These are phyloP conservation scores for Malthinus seriepunctatus DNA, from an alignment of 2,888 invertebrate species.

Conservation along the genomic window DNA sequence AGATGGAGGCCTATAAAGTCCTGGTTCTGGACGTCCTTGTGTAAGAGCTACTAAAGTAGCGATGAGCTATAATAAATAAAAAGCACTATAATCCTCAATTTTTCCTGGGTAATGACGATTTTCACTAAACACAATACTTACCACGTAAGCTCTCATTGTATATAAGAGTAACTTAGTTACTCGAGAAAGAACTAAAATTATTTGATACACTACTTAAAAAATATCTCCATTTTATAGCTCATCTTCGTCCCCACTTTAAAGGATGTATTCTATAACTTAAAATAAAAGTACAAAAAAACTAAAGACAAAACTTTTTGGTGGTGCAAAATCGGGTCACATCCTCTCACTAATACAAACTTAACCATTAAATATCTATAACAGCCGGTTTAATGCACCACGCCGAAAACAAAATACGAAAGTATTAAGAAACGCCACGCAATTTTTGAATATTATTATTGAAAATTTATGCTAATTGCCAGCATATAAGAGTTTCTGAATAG, in stretches of 20 bases:
- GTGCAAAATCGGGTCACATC: constrained; percentile 48
- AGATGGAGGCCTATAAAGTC: constrained; percentile 55
- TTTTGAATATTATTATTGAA: constrained; percentile 38
- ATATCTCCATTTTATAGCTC: constrained; percentile 43
- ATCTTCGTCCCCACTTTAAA: constrained; percentile 44
- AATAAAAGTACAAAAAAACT: constrained; percentile 19
- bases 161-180: constrained; percentile 41
- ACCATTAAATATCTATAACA: constrained; percentile 38
- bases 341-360: constrained; percentile 41
- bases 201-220: constrained; percentile 37
- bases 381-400: constrained; percentile 19
- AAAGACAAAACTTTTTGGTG: constrained; percentile 40
- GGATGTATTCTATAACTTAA: constrained; percentile 19
- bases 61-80: constrained; percentile 39
- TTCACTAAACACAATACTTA: constrained; percentile 38
- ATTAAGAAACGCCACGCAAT: constrained; percentile 13
- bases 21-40: constrained; percentile 63
- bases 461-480: constrained; percentile 43
- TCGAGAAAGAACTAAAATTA: constrained; percentile 40
- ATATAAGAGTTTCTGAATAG: not conserved
- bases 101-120: constrained; percentile 3
- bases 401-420: constrained; percentile 19
- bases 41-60: constrained; percentile 59
- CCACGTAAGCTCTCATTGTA: constrained; percentile 47
- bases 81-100: constrained; percentile 24